Base-by-base conservation (phyloP, 1,140 invertebrate species). In the Drosophila pruinosa region DNA sequence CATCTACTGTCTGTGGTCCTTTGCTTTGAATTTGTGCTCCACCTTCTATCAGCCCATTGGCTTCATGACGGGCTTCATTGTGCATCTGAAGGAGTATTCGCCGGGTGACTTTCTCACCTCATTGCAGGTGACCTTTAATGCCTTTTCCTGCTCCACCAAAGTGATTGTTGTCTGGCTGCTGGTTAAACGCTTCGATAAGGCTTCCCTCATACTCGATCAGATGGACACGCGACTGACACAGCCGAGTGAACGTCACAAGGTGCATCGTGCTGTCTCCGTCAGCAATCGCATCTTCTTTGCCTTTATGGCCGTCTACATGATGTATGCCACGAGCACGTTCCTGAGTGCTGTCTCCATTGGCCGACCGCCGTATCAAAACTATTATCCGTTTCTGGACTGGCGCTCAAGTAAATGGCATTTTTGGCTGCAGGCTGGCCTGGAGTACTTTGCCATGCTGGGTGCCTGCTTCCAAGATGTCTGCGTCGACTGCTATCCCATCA, bases 391-490 rank as follows among this genome's bases (percentile, higher is more conserved):
- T 4, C 15, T 88, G 17, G 82, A 88, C 45, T 86, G 82, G 82
- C 72, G 68, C 0, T 52, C 68, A 6, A 75, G 74, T 15, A 38
- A 12, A 6, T 47, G 36, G 39, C 47, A 88, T 0, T 77, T 72
- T 21, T 77, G 52, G 43, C 36, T 88, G 14, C 78, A 88, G 26
- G 50, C 75, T 1, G 56, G 67, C 4, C 22, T 89, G 2, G 82
- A 88, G 36, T 88, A 75, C 7, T 82, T 89, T 48, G 72, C 71
- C n/a, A 82, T 88, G 82, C 22, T 58, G 17, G 82, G 82, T 2
- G 82, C 82, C n/a, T 88, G 83, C 36, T 76, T 88, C 1, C 82
- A 88, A 28, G 75, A 88, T 21, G 83, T 73, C 0, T 86, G 82
- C 7, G 71, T 71, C 3, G 82, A 88, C 10, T 82, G 83, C 19